A percentile compares a stretch with the other conserved stretches of the same genome.
Conservation (phyloP, 2,113 vertebrate genomes). For the Furnarius figulus region DNA sequence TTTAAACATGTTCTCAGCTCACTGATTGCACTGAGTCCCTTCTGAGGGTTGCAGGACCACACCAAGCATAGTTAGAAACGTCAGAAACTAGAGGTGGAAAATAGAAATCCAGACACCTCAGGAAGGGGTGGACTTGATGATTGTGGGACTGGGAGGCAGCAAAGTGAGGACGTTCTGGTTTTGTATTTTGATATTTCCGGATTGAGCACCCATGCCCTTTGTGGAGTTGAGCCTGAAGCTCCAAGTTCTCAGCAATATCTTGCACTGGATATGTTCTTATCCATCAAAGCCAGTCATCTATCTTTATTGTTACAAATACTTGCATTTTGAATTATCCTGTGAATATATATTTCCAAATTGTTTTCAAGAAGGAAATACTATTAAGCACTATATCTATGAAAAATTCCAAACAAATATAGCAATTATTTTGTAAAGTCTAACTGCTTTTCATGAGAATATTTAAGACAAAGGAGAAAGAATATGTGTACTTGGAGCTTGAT, state of each 20-base stretch:
- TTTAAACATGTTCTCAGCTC: not conserved
- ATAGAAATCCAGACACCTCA: not conserved
- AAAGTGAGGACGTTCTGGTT: not conserved
- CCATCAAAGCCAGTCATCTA: not conserved
- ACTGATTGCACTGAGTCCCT: not conserved
- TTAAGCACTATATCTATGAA: not conserved
- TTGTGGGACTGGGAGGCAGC: not conserved
- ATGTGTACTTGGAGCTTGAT: not conserved
- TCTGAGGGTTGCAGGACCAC: not conserved
- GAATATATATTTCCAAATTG: not conserved
- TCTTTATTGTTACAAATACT: not conserved
- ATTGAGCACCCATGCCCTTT: not conserved
- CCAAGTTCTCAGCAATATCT: not conserved
- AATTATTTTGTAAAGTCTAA: not conserved
- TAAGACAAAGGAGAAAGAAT: not conserved
- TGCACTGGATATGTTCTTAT: not conserved
- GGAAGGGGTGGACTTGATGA: not conserved
- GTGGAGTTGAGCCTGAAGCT: not conserved
- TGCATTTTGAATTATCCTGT: not conserved
- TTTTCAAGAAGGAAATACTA: not conserved
- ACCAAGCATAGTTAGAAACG: not conserved
- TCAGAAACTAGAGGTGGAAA: not conserved
- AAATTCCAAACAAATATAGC: not conserved
- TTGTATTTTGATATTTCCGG: not conserved
- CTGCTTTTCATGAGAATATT: not conserved